phyloP scores from a whole-genome alignment of 1,140 invertebrate genomes.

The Ceratina calcarata region DNA sequence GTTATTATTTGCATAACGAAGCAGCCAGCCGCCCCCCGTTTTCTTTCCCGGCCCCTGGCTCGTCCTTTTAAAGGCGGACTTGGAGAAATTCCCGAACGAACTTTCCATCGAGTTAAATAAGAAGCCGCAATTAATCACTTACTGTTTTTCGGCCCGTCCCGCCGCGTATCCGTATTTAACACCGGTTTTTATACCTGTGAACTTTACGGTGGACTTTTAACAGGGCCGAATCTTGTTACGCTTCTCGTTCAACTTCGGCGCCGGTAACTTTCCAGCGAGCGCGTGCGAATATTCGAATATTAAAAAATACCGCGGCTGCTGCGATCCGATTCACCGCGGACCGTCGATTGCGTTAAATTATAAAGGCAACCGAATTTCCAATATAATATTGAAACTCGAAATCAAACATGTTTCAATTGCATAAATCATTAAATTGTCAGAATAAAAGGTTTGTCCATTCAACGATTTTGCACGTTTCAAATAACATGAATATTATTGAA shows the following conservation, averaged over 20 bases:
- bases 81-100: slow-evolving; percentile 54
- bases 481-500: too few species aligned
- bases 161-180: slow-evolving; percentile 59
- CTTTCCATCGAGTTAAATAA: slow-evolving; percentile 58
- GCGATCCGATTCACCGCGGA: not conserved
- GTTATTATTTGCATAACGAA: slow-evolving; percentile 56
- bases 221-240: slow-evolving; percentile 69
- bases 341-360: not conserved
- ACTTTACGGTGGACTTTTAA: slow-evolving; percentile 65
- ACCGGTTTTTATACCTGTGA: slow-evolving; percentile 57
- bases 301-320: slow-evolving; percentile 41
- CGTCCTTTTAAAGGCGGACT: slow-evolving; percentile 20
- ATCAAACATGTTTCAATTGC: too few species aligned
- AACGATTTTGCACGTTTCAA: too few species aligned
- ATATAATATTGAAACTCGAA: not conserved
- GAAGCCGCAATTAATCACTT: slow-evolving; percentile 66
- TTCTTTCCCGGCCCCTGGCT: not conserved
- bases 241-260: slow-evolving; percentile 54
- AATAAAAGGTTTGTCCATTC: too few species aligned
- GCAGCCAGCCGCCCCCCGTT: slow-evolving; percentile 16
- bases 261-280: slow-evolving; percentile 37
- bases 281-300: slow-evolving; percentile 61
- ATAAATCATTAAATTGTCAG: too few species aligned
- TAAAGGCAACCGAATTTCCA: not conserved
- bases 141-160: slow-evolving; percentile 57